These are phyloP conservation scores for Diplolepis rosae DNA, from an alignment of 2,888 invertebrate species.

Conservation along the genomic window DNA sequence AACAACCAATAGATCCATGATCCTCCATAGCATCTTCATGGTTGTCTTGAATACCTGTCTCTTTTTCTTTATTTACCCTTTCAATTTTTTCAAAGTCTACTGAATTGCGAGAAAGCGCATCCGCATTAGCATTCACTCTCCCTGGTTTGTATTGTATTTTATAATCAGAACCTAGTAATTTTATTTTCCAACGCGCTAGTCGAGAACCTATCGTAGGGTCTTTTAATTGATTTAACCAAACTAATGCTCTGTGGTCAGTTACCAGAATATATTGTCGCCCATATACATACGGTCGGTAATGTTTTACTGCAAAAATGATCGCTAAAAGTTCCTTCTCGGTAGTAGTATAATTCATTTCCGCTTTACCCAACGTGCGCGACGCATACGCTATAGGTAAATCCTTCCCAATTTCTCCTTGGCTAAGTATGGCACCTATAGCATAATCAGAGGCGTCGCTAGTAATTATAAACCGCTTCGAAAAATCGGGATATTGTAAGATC, in stretches of 20 bases:
- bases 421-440: not conserved
- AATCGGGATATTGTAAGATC: not conserved
- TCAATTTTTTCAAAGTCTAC: not conserved
- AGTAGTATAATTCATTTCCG: no score
- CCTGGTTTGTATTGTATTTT: constrained; percentile 60
- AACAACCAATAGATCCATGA: not conserved
- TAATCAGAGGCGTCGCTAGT: not conserved
- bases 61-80: not conserved
- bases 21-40: not conserved
- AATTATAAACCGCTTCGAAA: not conserved
- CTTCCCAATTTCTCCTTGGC: not conserved
- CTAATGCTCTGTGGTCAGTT: constrained; percentile 20
- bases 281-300: constrained; percentile 30
- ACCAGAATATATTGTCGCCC: constrained; percentile 9
- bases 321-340: constrained; percentile 29
- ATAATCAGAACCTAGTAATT: constrained; percentile 58
- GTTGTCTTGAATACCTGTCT: not conserved
- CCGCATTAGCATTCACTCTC: constrained; percentile 57
- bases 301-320: constrained; percentile 19
- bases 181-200: constrained; percentile 56
- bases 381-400: not conserved
- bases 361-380: not conserved
- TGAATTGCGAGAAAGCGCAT: constrained; percentile 52
- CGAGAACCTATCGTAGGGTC: constrained; percentile 49
- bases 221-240: constrained; percentile 11